These are phyloP conservation scores for Phyllopteryx taeniolatus DNA, from an alignment of 2,113 vertebrate genomes.

Conservation along the genomic window DNA sequence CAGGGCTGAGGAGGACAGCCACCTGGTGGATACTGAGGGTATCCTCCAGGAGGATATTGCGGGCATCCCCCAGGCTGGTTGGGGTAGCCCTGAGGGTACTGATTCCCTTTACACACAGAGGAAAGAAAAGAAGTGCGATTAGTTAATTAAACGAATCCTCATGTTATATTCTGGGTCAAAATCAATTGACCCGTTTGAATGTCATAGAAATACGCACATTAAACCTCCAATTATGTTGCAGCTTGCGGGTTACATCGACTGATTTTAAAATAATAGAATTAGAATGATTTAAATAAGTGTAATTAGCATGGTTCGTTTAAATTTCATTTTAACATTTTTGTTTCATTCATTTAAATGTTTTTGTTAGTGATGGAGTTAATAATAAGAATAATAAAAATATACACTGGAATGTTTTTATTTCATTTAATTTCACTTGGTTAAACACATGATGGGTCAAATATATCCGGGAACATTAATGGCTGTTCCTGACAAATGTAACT, in stretches of 20 bases:
- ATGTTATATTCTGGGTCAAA: background rate
- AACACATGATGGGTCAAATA: too few relatives aligned
- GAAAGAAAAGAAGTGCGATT: background rate
- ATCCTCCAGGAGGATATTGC: constrained; percentile 32
- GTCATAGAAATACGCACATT: too few relatives aligned
- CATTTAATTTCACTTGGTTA: too few relatives aligned
- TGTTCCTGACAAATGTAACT: background rate
- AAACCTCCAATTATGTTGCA: too few relatives aligned
- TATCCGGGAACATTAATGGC: background rate
- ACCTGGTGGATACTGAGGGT: background rate
- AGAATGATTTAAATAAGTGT: too few relatives aligned
- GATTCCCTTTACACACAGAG: constrained; percentile 38
- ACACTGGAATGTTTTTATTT: too few relatives aligned
- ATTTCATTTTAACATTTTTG: too few relatives aligned
- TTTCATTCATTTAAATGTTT: too few relatives aligned
- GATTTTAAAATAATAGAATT: background rate
- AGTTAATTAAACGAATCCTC: background rate
- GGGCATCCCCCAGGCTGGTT: constrained; percentile 33
- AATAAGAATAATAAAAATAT: background rate
- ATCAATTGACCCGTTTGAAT: too few relatives aligned
- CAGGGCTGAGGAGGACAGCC: constrained; percentile 34
- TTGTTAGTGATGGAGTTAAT: too few relatives aligned
- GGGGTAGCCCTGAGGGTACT: constrained; percentile 38
- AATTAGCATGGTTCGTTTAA: too few relatives aligned
- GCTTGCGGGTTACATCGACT: background rate